Evolutionary conservation across 2,888 invertebrate genomes (phyloP), one percentile per base, ranked within the genome.

Genomic region (Helleia helle): DNA sequence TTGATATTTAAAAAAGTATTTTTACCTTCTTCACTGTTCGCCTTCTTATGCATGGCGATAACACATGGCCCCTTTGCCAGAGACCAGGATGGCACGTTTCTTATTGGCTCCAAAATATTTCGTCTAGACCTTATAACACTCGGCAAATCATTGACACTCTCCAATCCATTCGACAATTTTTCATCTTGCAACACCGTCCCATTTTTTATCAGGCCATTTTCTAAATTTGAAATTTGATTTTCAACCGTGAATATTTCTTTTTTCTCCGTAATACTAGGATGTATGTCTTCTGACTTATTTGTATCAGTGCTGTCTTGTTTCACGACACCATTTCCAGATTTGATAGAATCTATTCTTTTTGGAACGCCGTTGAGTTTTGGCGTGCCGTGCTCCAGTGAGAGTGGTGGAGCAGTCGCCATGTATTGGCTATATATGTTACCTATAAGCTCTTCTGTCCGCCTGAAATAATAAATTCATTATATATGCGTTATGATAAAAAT

Each of bases 401-500:
- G 36, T 0, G 81, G 77, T 0, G 85, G 84, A 0, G 83, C 77
- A 0, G 77, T 59, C 0, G 85, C 83, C 65, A 87, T 72, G 54
- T 87, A 87, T 47, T 86, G 86, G 39, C 51, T 79, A 50, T 87
- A 87, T 65, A 87, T 86, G 27, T 74, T 86, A 6, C 86, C 86
- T 40, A 89, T 87, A 29, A 90, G 59, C 49, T 90, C 89, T 62
- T 89, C 90, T 8, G 89, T 89, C 14, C 89, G 72, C 56, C 88
- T 85, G 64, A 18, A 62, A 68, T 44, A 27, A 9, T n/a, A n/a
- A n/a, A n/a, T n/a, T n/a, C n/a, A n/a, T n/a, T n/a, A n/a, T n/a
- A n/a, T n/a, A n/a, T n/a, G n/a, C n/a, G n/a, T n/a, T n/a, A n/a
- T n/a, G n/a, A n/a, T n/a, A n/a, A n/a, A n/a, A n/a, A n/a, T n/a